Base-by-base conservation (phyloP, 2,797 vertebrate species). In the Poecilia wingei region DNA sequence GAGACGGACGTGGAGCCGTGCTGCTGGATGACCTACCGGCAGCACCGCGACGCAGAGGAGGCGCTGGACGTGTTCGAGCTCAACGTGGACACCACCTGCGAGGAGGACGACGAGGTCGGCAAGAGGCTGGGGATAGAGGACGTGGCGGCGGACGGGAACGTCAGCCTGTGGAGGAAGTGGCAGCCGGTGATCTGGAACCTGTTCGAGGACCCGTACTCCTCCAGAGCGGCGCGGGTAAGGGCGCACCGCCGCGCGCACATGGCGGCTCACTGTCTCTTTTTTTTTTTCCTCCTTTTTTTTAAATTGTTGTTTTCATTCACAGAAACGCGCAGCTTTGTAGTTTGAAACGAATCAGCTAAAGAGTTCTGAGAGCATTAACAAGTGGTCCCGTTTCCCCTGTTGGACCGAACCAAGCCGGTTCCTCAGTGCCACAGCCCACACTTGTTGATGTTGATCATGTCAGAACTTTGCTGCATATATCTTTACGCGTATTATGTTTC, bases 151-250 rank as follows among this genome's bases (percentile, higher is more conserved):
- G 96, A 97, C 41, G 95, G 95, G 64, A 96, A 95, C 49, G 90
- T 92, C 1, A 94, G 96, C 78, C 95, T 96, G 88, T 99, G 98
- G 98, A 96, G 94, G 91, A 97, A 96, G 95, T 97, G 98, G 95
- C 97, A 97, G 92, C 97, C 97, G 72, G 95, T 97, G 9, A 92
- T 99, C 87, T 99, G 98, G 98, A 98, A 98, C 77, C 97, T 99
- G 86, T 99, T 99, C 83, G 98, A 99, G 92, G 98, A 99, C 82
- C 98, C 98, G 8, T 99, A 99, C 94, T 99, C 98, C n/a, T 99
- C 98, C 82, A 94, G 97, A 91, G 97, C 98, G 1, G 98, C 98
- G 80, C 94, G 98, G 98, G 98, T 98, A 98, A 98, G 98, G 72
- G 80, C 87, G 88, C 90, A 80, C 81, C 61, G 83, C 41, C 10